phyloP scores from a whole-genome alignment of 1,140 invertebrate genomes.

The Magallana angulata region DNA sequence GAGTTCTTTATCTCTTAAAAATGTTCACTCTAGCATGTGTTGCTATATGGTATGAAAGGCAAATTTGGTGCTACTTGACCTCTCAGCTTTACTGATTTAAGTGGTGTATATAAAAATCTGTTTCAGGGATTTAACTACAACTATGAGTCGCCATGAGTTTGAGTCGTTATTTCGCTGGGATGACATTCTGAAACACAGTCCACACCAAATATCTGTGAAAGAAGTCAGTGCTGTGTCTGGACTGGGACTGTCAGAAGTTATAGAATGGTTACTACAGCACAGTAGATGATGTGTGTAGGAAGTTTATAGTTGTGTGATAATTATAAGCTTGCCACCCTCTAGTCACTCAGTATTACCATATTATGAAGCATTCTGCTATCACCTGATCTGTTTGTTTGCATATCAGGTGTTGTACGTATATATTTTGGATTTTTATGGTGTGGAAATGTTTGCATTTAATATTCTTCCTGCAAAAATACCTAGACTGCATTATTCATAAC shows the following conservation, averaged over 20 bases:
- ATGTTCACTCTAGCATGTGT: too few relatives aligned
- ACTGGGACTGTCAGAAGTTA: constrained; percentile 65
- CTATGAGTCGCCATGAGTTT: constrained; percentile 66
- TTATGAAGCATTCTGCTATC: too few relatives aligned
- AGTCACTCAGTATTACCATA: not conserved
- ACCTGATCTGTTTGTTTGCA: too few relatives aligned
- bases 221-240: constrained; percentile 72
- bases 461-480: too few relatives aligned
- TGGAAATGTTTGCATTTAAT: too few relatives aligned
- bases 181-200: constrained; percentile 61
- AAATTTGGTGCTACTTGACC: too few relatives aligned
- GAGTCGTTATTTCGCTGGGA: constrained; percentile 68
- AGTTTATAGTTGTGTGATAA: not conserved
- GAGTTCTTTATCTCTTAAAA: too few relatives aligned
- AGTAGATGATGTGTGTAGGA: constrained; percentile 44
- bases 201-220: constrained; percentile 66
- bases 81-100: too few relatives aligned
- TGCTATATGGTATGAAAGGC: too few relatives aligned
- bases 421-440: too few relatives aligned
- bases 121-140: constrained; percentile 70
- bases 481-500: too few relatives aligned
- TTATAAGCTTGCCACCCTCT: not conserved
- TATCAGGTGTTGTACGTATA: too few relatives aligned
- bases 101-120: not conserved
- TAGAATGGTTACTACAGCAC: constrained; percentile 69